Conservation (phyloP, 2,797 vertebrate species). For the Coregonus suidteri region DNA sequence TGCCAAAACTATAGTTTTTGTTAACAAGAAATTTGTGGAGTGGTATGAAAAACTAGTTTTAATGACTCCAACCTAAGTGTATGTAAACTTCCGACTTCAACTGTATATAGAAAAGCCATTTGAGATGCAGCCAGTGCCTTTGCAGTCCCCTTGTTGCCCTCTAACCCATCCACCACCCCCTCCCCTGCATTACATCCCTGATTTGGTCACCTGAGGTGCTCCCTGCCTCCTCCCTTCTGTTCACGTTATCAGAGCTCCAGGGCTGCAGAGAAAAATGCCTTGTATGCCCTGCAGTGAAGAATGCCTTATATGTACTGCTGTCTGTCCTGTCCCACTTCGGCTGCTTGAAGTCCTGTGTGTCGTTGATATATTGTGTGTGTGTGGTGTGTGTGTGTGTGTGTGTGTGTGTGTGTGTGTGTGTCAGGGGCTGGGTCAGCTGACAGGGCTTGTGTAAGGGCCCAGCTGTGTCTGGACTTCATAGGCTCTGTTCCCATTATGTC, state of each 20-base stretch:
- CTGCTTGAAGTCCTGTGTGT: conserved; percentile 15
- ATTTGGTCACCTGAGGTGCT: conserved; percentile 2
- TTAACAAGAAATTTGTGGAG: too few species aligned
- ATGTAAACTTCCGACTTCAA: too few species aligned
- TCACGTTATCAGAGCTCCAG: conserved; percentile 16
- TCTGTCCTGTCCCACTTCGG: conserved; percentile 14
- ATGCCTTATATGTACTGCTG: conserved; percentile 58
- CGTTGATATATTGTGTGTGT: neutral
- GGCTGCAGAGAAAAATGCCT: conserved; percentile 45
- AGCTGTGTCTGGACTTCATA: conserved; percentile 37
- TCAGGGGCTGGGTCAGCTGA: conserved; percentile 35
- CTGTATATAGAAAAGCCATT: neutral
- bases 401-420: neutral
- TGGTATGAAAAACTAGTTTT: too few species aligned
- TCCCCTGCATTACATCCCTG: neutral
- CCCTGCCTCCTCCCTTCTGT: neutral
- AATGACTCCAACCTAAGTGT: too few species aligned
- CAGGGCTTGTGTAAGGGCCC: conserved; percentile 36
- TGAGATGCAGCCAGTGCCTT: neutral
- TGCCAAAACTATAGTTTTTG: too few species aligned
- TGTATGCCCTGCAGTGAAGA: conserved; percentile 28
- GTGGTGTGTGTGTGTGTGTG: neutral
- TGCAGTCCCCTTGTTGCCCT: conserved; percentile 1
- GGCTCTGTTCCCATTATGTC: conserved; percentile 37
- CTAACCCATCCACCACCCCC: conserved; percentile 11